Percentiles rank a stretch among this genome's conserved stretches.
Conservation (phyloP, 2,113 vertebrate genomes). For the Regulus satrapa region DNA sequence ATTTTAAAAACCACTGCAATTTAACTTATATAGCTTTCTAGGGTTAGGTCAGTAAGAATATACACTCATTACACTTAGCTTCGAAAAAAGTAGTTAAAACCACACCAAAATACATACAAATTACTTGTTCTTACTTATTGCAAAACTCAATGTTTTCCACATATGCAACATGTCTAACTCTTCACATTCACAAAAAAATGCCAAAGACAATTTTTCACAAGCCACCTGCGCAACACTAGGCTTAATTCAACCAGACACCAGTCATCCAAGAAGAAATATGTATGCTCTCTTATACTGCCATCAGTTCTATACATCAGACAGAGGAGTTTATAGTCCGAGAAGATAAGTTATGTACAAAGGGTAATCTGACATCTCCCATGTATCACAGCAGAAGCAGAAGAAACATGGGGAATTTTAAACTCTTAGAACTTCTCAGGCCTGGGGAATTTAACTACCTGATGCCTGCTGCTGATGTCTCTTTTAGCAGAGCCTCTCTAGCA, state of each 20-base stretch:
- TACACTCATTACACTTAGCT: not conserved
- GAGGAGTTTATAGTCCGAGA: not conserved
- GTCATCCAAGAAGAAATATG: not conserved
- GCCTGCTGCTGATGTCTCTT: not conserved
- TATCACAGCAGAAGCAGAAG: not conserved
- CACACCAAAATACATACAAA: not conserved
- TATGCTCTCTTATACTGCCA: not conserved
- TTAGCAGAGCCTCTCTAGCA: not conserved
- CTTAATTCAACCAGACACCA: not conserved
- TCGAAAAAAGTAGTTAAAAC: not conserved
- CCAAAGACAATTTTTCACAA: not conserved
- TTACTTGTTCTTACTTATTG: not conserved
- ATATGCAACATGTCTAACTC: rapidly evolving
- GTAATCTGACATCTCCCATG: not conserved
- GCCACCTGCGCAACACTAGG: rapidly evolving
- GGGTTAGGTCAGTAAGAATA: not conserved
- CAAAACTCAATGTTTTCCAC: not conserved
- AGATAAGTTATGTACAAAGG: not conserved
- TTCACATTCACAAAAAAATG: not conserved
- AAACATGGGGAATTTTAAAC: not conserved
- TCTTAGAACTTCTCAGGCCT: not conserved
- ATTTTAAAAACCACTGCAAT: not conserved
- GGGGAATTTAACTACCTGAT: not conserved
- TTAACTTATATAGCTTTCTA: not conserved
- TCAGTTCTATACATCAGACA: not conserved